Percentiles rank a stretch among this genome's conserved stretches.
Evolutionary conservation across 1,140 invertebrate genomes (phyloP).

Genomic region (Drosophila gunungcola): DNA sequence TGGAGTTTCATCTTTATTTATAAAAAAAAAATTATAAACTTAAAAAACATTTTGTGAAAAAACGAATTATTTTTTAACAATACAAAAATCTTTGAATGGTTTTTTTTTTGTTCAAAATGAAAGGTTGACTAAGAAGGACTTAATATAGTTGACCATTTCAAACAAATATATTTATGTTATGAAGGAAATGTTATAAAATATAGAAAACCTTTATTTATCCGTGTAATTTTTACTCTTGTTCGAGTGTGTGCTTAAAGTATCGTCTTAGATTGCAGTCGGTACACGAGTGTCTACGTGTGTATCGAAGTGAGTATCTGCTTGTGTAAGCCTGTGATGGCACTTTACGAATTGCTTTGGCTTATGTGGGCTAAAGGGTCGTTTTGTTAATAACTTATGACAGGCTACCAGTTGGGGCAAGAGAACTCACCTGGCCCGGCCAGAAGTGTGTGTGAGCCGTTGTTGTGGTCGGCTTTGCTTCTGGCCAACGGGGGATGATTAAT

Average conservation of each 20-base stretch:
- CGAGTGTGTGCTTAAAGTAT: constrained; percentile 40
- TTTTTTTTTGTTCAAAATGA: too few species aligned
- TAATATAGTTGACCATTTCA: too few species aligned
- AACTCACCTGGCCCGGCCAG: constrained; percentile 19
- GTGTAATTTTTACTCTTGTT: background rate
- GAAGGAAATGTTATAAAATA: background rate
- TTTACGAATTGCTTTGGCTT: constrained; percentile 70
- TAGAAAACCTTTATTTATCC: background rate
- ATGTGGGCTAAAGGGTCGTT: constrained; percentile 63
- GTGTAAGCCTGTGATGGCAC: constrained; percentile 52
- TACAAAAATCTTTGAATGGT: too few species aligned
- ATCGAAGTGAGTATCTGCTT: constrained; percentile 2
- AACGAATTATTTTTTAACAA: too few species aligned
- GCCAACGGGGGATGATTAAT: constrained; percentile 69
- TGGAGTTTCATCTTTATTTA: too few species aligned
- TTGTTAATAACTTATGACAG: constrained; percentile 81
- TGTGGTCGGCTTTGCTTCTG: constrained; percentile 29
- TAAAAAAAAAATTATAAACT: too few species aligned
- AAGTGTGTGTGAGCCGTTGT: constrained; percentile 26
- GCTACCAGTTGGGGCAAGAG: constrained; percentile 20
- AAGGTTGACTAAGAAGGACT: too few species aligned
- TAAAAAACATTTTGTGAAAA: too few species aligned
- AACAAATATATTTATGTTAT: too few species aligned
- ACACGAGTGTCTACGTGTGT: constrained; percentile 1
- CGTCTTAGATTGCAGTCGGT: constrained; percentile 41